Base-by-base conservation (phyloP, 2,888 invertebrate genomes). In the Nymphalis urticae region DNA sequence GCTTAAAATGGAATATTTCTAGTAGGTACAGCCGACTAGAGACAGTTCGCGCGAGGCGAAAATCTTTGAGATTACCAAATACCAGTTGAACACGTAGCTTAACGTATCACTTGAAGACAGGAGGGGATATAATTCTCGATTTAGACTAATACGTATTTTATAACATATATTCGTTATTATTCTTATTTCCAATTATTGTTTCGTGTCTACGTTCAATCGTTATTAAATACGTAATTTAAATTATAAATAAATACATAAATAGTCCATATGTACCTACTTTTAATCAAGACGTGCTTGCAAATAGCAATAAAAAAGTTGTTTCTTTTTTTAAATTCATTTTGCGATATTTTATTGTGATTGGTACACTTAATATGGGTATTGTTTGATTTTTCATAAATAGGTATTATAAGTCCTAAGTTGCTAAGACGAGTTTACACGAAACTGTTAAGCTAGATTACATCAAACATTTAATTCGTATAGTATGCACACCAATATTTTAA, bases 51-150 rank as follows among this genome's bases (percentile, higher is more conserved):
- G 48, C 60, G 32, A 32, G 54, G 63, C 60, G 71, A 63, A 79
- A 64, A 74, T 76, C 78, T 79, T 78, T 80, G 76, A 80, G 77
- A 77, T 80, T 73, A 77, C 73, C 19, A 54, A 77, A 82, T 81
- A 81, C 7, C 84, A 80, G 82, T 80, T 87, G 86, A 88, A 89
- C 88, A 89, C 87, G 84, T 81, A 83, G 76, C 81, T 83, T 82
- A 85, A 86, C 83, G 85, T 87, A 88, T 89, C 88, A 86, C 85
- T 86, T 80, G 76, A 82, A 84, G 86, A 83, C 82, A 83, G 85
- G 85, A 80, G 80, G 82, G 84, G 82, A 77, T 75, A 81, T 76
- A 79, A 77, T 77, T 82, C 77, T 76, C 78, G 64, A 54, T 67
- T 71, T 66, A 65, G 19, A 21, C 59, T 71, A 66, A 77, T 76